Percentiles rank a stretch among this genome's conserved stretches.
Evolutionary conservation across 2,797 vertebrate species (phyloP).

Genomic region (Clarias platycephalus): DNA sequence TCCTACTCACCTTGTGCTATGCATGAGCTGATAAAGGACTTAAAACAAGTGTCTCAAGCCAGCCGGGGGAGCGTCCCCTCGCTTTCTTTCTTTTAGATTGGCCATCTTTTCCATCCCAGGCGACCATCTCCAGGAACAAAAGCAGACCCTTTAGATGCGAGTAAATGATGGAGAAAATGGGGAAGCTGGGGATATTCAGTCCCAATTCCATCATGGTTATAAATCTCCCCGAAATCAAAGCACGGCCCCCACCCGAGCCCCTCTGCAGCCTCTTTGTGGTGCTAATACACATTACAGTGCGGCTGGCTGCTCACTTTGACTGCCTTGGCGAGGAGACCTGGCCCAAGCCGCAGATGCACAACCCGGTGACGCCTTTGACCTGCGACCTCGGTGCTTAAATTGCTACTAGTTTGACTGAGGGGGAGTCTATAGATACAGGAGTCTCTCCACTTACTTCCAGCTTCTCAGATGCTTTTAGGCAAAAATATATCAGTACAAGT

Average conservation of each 20-base stretch:
- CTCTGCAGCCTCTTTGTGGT: conserved; percentile 82
- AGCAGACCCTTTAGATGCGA: conserved; percentile 78
- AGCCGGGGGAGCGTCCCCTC: conserved; percentile 58
- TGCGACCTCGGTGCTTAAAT: conserved; percentile 75
- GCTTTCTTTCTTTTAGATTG: conserved; percentile 74
- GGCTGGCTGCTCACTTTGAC: conserved; percentile 94
- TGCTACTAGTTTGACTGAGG: conserved; percentile 51
- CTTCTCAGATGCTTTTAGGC: conserved; percentile 38
- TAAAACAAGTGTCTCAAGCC: conserved; percentile 65
- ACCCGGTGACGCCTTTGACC: conserved; percentile 79
- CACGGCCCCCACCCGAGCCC: conserved; percentile 64
- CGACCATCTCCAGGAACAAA: conserved; percentile 78
- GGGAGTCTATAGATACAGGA: conserved; percentile 50
- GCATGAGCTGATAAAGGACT: conserved; percentile 67
- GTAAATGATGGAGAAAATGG: conserved; percentile 84
- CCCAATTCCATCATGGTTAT: conserved; percentile 89
- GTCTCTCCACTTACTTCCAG: conserved; percentile 61
- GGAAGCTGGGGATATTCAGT: conserved; percentile 77
- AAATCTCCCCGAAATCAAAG: conserved; percentile 96
- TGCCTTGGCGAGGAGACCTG: conserved; percentile 66
- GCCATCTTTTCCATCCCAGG: conserved; percentile 79
- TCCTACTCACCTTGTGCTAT: conserved; percentile 54
- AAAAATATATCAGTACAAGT: conserved; percentile 40
- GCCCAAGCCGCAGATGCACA: conserved; percentile 89
- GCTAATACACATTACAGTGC: conserved; percentile 92